Evolutionary conservation across 2,888 invertebrate genomes (phyloP).

Genomic region (Acanthoscelides obtectus): DNA sequence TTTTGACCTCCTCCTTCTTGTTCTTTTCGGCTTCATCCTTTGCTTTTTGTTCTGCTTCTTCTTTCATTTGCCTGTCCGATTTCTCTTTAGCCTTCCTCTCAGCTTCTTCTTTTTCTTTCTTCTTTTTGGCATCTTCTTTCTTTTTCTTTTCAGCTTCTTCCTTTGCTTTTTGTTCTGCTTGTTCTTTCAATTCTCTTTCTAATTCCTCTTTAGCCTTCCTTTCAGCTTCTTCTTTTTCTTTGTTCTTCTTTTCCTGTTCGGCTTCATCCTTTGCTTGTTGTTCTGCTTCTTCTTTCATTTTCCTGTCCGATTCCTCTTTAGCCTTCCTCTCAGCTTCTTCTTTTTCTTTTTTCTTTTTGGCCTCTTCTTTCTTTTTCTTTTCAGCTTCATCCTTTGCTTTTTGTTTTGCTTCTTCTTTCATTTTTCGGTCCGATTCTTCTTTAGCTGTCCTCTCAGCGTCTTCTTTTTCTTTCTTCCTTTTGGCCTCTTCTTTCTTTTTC

Average conservation of each 20-base stretch:
- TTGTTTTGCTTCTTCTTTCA: constrained; percentile 1
- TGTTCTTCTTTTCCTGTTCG: constrained; percentile 15
- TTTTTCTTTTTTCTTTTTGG: constrained; percentile 14
- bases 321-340: constrained; percentile 13
- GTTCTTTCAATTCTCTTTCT: constrained; percentile 33
- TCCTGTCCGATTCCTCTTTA: constrained; percentile 11
- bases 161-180: constrained; percentile 19
- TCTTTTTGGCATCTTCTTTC: constrained; percentile 8
- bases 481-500: constrained; percentile 6
- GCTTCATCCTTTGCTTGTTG: no score
- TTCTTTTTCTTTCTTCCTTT: constrained; percentile 12
- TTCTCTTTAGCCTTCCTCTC: constrained; percentile 7
- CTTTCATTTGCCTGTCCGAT: constrained; percentile 10
- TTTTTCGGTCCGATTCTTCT: background rate
- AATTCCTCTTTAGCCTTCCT: constrained; percentile 18
- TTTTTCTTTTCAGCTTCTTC: constrained; percentile 16
- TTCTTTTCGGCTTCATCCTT: constrained; percentile 7
- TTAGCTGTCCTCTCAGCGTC: constrained; percentile 2
- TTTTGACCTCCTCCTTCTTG: constrained; percentile 10
- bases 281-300: constrained; percentile 18
- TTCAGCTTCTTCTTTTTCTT: constrained; percentile 14
- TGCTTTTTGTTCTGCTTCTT: constrained; percentile 4
- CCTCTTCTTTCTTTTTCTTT: constrained; percentile 18
- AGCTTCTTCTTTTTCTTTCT: constrained; percentile 23
- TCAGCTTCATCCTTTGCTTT: constrained; percentile 22